Conservation (phyloP, 2,888 invertebrate genomes). For the Yponomeuta sedellus region DNA sequence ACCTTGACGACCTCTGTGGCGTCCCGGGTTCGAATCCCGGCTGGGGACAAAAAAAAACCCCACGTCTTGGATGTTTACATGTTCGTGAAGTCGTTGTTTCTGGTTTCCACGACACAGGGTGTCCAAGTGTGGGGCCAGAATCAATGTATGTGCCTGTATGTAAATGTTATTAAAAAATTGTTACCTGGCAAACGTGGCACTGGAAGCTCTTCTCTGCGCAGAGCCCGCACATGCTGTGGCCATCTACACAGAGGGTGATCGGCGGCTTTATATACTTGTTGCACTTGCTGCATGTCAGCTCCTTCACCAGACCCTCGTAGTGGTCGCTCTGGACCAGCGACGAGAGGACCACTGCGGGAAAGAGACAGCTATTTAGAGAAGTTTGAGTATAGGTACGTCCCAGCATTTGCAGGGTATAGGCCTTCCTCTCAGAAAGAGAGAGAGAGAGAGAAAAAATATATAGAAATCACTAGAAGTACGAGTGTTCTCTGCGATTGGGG, state of each 20-base stretch:
- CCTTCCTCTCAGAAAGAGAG: constrained; percentile 5
- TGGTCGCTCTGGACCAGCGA: constrained; percentile 67
- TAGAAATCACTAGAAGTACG: too few relatives aligned
- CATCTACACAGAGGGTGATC: constrained; percentile 66
- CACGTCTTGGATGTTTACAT: too few relatives aligned
- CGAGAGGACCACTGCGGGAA: constrained; percentile 55
- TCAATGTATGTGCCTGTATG: too few relatives aligned
- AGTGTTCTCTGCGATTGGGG: too few relatives aligned
- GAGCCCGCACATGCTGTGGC: constrained; percentile 62
- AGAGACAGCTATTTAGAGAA: constrained; percentile 9
- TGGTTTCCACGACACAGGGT: too few relatives aligned
- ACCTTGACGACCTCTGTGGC: too few relatives aligned
- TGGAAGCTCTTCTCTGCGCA: constrained; percentile 62
- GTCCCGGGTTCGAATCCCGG: too few relatives aligned
- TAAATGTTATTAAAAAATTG: too few relatives aligned
- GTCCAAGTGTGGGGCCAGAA: too few relatives aligned
- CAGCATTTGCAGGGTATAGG: not conserved
- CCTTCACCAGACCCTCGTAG: constrained; percentile 66
- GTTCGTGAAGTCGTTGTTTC: too few relatives aligned
- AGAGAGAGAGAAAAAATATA: not conserved
- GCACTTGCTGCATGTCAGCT: constrained; percentile 67
- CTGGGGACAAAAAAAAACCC: too few relatives aligned
- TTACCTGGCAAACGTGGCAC: constrained; percentile 61
- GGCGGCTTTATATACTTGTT: constrained; percentile 68
- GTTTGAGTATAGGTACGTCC: not conserved